phyloP scores from a whole-genome alignment of 2,113 vertebrate genomes.

The Indicator indicator region DNA sequence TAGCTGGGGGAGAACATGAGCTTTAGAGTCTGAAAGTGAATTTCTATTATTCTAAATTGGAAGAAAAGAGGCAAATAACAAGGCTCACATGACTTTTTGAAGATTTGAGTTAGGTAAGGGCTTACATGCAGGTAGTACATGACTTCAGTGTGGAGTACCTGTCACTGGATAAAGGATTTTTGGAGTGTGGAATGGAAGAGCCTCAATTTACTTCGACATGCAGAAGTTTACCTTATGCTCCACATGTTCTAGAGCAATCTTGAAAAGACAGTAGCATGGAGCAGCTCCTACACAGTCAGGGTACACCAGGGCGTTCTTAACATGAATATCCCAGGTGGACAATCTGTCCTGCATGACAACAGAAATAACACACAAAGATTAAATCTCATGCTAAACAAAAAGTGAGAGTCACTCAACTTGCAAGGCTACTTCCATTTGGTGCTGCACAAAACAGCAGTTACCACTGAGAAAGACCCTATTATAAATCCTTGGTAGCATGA shows the following conservation, averaged over 20 bases:
- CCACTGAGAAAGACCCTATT: background rate
- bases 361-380: background rate
- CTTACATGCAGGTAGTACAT: fast-evolving
- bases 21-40: background rate
- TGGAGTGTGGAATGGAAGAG: fast-evolving
- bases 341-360: background rate
- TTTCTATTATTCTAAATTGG: background rate
- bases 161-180: background rate
- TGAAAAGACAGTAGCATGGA: background rate
- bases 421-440: background rate
- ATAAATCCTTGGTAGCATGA: background rate
- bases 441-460: background rate
- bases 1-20: background rate
- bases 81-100: background rate
- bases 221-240: background rate
- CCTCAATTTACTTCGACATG: background rate
- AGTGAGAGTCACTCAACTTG: background rate
- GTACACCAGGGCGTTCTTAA: background rate
- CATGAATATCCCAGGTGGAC: fast-evolving
- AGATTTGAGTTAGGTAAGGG: background rate
- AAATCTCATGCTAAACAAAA: background rate
- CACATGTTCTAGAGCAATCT: background rate
- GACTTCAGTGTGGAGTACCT: background rate
- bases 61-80: background rate
- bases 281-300: background rate